These are phyloP conservation scores for Pyrrhosoma nymphula DNA, from an alignment of 2,888 invertebrate species.

Conservation along the genomic window DNA sequence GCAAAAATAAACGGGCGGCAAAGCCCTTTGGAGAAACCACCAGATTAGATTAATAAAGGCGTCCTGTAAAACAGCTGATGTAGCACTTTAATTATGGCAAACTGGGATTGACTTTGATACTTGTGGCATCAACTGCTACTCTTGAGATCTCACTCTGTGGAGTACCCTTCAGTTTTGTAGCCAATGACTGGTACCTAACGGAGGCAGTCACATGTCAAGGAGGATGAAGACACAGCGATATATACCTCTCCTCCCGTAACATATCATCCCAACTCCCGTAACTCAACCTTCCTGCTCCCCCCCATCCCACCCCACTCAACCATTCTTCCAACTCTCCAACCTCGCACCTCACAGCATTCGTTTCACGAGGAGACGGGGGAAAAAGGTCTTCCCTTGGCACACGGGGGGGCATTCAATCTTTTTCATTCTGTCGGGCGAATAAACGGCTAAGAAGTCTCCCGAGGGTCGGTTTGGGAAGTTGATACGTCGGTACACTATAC, in stretches of 20 bases:
- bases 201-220: constrained; percentile 50
- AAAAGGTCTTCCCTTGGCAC: neutral
- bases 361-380: neutral
- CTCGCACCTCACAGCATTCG: neutral
- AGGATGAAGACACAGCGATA: constrained; percentile 58
- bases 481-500: too few species aligned
- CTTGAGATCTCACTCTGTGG: constrained; percentile 47
- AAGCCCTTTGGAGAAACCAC: too few species aligned
- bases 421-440: neutral
- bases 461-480: too few species aligned
- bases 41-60: constrained; percentile 29
- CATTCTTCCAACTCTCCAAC: neutral
- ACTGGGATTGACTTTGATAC: constrained; percentile 32
- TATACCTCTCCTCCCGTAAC: neutral
- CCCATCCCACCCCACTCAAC: neutral
- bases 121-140: constrained; percentile 50
- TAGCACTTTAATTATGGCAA: constrained; percentile 43
- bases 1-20: neutral
- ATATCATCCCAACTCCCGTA: neutral
- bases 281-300: neutral
- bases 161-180: constrained; percentile 44
- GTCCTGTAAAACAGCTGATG: constrained; percentile 49
- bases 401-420: neutral
- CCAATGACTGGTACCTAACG: constrained; percentile 53
- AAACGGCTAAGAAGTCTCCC: neutral